These are phyloP conservation scores for Limenitis camilla DNA, from an alignment of 2,888 invertebrate species.

Conservation along the genomic window DNA sequence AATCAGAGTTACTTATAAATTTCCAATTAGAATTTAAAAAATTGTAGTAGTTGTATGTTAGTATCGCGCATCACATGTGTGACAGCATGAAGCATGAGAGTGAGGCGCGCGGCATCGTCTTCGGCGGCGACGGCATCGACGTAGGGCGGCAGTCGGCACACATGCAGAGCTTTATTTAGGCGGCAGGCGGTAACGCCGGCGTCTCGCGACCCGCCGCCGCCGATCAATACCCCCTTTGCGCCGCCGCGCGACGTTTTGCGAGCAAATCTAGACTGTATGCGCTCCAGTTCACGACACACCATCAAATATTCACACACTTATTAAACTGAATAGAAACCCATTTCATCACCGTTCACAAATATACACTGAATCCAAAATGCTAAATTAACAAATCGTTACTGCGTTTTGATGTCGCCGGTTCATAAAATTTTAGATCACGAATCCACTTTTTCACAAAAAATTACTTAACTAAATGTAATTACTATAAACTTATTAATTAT, in stretches of 20 bases:
- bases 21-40: no score
- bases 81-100: constrained; percentile 32
- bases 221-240: constrained; percentile 73
- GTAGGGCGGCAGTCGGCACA: constrained; percentile 61
- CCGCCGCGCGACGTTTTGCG: constrained; percentile 63
- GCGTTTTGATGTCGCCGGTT: neutral
- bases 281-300: constrained; percentile 61
- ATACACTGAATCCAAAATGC: constrained; percentile 8
- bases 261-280: constrained; percentile 63
- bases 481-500: neutral
- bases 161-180: constrained; percentile 73
- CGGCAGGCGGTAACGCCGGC: constrained; percentile 67
- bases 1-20: no score
- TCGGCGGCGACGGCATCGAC: constrained; percentile 32
- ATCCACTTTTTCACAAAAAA: neutral
- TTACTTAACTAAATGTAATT: no score
- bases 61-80: constrained; percentile 24
- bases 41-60: neutral
- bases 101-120: constrained; percentile 30
- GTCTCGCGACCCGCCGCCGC: constrained; percentile 63
- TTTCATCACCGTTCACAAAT: constrained; percentile 19
- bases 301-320: constrained; percentile 71
- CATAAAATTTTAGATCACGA: neutral
- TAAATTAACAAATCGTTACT: neutral
- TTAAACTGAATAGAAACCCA: constrained; percentile 56